Conservation (phyloP, 2,888 invertebrate genomes). For the Piscicola geometra region DNA sequence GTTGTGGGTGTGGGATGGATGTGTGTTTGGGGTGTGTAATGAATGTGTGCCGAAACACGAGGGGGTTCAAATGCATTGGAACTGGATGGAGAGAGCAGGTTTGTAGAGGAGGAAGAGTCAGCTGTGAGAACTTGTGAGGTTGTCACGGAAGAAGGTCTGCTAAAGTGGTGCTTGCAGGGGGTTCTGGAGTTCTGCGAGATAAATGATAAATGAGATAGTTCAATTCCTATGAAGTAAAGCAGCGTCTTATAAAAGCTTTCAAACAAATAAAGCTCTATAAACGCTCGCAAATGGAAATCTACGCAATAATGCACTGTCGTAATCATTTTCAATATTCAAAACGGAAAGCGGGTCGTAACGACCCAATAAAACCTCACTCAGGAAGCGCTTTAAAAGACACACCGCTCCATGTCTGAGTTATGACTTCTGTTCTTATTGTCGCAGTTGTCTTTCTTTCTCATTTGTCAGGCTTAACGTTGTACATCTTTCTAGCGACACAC, state of each 20-base stretch:
- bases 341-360: background rate
- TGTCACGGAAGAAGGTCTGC: no score
- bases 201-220: no score
- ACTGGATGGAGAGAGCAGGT: background rate
- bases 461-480: background rate
- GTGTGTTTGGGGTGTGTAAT: background rate
- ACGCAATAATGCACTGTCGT: background rate
- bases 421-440: background rate
- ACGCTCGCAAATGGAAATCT: background rate
- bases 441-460: background rate
- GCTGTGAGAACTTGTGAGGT: no score
- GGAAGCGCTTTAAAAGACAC: background rate
- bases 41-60: background rate
- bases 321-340: constrained; percentile 9
- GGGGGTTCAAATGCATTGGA: background rate
- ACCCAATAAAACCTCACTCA: background rate
- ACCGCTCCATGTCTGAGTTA: background rate
- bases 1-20: background rate
- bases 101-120: no score
- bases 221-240: no score
- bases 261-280: background rate
- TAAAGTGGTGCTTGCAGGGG: no score
- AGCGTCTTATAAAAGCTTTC: no score
- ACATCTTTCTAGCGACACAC: background rate
- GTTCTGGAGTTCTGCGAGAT: no score